phyloP scores from a whole-genome alignment of 1,140 invertebrate species.

The Papilio aristodemus region DNA sequence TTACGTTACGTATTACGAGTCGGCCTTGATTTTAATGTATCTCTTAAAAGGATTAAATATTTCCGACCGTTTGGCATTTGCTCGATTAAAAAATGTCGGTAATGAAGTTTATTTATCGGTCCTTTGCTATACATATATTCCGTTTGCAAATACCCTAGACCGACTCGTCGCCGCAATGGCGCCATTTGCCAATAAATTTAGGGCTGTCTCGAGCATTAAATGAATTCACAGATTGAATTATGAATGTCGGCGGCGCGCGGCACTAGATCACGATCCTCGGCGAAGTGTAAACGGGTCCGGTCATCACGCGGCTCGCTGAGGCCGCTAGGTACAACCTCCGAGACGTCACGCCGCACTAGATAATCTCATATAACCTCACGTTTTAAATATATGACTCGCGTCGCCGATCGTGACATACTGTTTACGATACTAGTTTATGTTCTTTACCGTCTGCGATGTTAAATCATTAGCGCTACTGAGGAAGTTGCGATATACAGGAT shows the following conservation, averaged over 20 bases:
- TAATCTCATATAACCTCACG: slow-evolving; percentile 33
- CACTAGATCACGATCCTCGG: slow-evolving; percentile 67
- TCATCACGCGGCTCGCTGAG: slow-evolving; percentile 59
- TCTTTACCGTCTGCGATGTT: slow-evolving; percentile 12
- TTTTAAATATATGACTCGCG: slow-evolving; percentile 33
- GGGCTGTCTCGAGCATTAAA: slow-evolving; percentile 72
- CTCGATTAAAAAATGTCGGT: slow-evolving; percentile 19
- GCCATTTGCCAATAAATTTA: slow-evolving; percentile 76
- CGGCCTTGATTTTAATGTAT: slow-evolving; percentile 30
- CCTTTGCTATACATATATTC: slow-evolving; percentile 49
- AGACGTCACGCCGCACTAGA: slow-evolving; percentile 40
- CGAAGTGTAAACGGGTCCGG: slow-evolving; percentile 57
- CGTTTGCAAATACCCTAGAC: slow-evolving; percentile 59
- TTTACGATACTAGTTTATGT: slow-evolving; percentile 30
- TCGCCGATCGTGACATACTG: slow-evolving; percentile 28
- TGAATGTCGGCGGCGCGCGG: slow-evolving; percentile 62
- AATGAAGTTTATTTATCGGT: slow-evolving; percentile 34
- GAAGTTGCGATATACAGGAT: slow-evolving; percentile 18
- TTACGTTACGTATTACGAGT: slow-evolving; percentile 5
- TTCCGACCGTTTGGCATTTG: slow-evolving; percentile 23
- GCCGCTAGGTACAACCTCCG: slow-evolving; percentile 36
- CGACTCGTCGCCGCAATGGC: slow-evolving; percentile 64
- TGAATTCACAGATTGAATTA: slow-evolving; percentile 73
- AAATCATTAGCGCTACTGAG: slow-evolving; percentile 31
- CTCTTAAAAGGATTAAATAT: slow-evolving; percentile 26